Percentiles rank a stretch among this genome's conserved stretches.
These are phyloP conservation scores for Symphodus melops DNA, from an alignment of 2,113 vertebrate genomes.

Conservation along the genomic window DNA sequence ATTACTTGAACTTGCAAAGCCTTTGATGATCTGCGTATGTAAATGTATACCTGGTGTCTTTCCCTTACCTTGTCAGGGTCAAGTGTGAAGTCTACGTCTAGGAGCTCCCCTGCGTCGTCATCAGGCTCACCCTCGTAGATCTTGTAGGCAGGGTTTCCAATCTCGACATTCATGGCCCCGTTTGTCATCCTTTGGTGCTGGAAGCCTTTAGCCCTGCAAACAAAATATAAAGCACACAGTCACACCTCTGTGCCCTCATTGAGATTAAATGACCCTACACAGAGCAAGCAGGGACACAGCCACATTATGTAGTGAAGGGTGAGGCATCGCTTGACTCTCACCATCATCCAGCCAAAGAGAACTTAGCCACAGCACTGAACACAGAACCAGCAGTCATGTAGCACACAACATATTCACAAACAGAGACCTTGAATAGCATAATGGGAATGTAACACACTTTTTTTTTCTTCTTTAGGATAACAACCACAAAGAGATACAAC, in stretches of 20 bases:
- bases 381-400: slow-evolving; percentile 71
- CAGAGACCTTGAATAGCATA: slow-evolving; percentile 18
- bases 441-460: not conserved
- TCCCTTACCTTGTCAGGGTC: slow-evolving; percentile 93
- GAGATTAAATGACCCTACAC: slow-evolving; percentile 4
- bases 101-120: slow-evolving; percentile 93
- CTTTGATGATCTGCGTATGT: not conserved
- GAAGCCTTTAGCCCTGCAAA: slow-evolving; percentile 93
- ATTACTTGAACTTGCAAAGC: not conserved
- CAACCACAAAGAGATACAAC: not conserved
- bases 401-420: slow-evolving; percentile 37
- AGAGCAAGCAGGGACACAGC: slow-evolving; percentile 58
- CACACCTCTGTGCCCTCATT: not conserved
- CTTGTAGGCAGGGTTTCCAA: slow-evolving; percentile 97
- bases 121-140: slow-evolving; percentile 97
- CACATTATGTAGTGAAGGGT: slow-evolving; percentile 55
- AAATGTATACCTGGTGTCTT: not conserved
- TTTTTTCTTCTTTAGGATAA: too few species aligned
- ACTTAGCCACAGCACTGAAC: slow-evolving; percentile 61
- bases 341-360: slow-evolving; percentile 62
- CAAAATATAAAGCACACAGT: slow-evolving; percentile 1
- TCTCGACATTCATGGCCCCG: slow-evolving; percentile 97
- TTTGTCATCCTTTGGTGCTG: slow-evolving; percentile 98
- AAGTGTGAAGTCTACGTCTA: slow-evolving; percentile 93
- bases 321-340: slow-evolving; percentile 57